Conservation (phyloP, 2,113 vertebrate species). For the Actinemys pallida region DNA sequence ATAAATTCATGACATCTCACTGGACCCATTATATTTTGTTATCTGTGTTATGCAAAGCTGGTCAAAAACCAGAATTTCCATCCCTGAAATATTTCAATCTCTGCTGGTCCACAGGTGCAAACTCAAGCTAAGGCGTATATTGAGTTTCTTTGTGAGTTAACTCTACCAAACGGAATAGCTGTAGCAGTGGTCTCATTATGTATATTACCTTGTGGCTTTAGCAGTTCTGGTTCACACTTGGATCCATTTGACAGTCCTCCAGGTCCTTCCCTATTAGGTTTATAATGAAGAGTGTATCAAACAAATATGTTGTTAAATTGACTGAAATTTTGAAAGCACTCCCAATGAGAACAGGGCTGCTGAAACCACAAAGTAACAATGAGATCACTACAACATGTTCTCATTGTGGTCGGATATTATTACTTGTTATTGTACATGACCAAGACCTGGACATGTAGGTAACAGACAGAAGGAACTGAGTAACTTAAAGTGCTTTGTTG, state of each 20-base stretch:
- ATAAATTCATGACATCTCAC: not conserved
- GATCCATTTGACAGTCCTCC: conserved; percentile 60
- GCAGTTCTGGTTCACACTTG: conserved; percentile 48
- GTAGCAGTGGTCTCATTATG: conserved; percentile 58
- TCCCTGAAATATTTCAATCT: not conserved
- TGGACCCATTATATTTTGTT: not conserved
- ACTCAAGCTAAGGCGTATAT: conserved; percentile 36
- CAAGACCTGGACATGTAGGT: conserved; percentile 14
- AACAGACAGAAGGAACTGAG: not conserved
- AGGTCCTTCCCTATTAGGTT: conserved; percentile 55
- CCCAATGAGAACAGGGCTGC: not conserved
- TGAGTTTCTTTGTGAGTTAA: conserved; percentile 14
- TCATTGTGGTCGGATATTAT: not conserved
- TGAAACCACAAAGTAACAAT: conserved; percentile 40
- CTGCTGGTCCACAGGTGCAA: not conserved
- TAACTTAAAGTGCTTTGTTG: not conserved
- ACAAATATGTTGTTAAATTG: conserved; percentile 46
- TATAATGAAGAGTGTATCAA: conserved; percentile 61
- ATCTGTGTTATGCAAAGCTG: not conserved
- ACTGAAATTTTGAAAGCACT: conserved; percentile 59
- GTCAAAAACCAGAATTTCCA: not conserved
- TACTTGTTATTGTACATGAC: not conserved
- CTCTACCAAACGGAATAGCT: conserved; percentile 28
- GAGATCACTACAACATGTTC: not conserved
- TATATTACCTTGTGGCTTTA: conserved; percentile 53